Conservation (phyloP, 2,888 invertebrate species). For the Brachypalpus laphriformis region DNA sequence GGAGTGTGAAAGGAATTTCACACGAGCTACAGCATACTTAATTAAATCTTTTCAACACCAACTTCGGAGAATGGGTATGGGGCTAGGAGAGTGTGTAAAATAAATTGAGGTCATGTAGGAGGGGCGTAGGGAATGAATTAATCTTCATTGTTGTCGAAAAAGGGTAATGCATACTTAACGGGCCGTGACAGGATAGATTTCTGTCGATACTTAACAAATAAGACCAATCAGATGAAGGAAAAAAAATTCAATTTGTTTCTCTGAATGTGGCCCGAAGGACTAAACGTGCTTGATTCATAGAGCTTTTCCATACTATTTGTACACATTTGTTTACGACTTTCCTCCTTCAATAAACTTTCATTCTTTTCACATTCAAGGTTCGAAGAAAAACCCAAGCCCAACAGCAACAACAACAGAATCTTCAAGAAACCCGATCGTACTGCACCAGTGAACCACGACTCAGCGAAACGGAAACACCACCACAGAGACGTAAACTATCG, state of each 20-base stretch:
- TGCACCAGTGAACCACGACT: constrained; percentile 87
- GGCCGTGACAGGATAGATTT: not conserved
- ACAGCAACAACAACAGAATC: constrained; percentile 79
- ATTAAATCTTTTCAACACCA: constrained; percentile 49
- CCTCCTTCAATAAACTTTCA: not conserved
- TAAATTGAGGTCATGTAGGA: not conserved
- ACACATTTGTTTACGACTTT: not conserved
- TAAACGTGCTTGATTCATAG: no score
- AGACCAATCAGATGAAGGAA: not conserved
- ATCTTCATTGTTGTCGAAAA: constrained; percentile 17
- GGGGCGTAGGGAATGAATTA: not conserved
- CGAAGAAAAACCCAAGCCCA: constrained; percentile 81
- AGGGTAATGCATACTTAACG: not conserved
- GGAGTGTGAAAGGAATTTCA: constrained; percentile 35
- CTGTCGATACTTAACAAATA: not conserved
- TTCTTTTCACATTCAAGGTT: constrained; percentile 77
- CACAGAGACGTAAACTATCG: constrained; percentile 82
- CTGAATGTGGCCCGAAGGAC: not conserved
- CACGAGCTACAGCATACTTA: constrained; percentile 14
- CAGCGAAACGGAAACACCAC: constrained; percentile 86
- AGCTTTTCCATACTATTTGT: not conserved
- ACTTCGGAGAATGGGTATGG: not conserved
- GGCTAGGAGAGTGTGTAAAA: not conserved
- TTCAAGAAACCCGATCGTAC: constrained; percentile 83
- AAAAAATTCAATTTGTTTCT: not conserved